Evolutionary conservation across 2,888 invertebrate genomes (phyloP).

Genomic region (Camponotus fellah): DNA sequence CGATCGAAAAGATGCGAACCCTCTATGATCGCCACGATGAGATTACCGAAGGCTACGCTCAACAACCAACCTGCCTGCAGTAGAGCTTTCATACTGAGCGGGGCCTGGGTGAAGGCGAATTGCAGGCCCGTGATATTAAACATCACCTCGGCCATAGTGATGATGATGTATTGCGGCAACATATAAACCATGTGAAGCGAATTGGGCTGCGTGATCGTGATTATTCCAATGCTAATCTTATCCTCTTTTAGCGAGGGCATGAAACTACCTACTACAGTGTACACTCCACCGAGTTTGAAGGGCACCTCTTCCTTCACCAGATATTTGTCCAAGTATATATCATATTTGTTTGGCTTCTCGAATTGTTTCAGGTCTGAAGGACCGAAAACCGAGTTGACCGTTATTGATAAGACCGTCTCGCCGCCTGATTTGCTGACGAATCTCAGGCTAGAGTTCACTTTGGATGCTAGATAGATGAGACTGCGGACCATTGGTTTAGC

Average conservation of each 20-base stretch:
- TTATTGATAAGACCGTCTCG: background rate
- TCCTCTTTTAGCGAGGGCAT: constrained; percentile 23
- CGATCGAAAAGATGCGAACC: constrained; percentile 87
- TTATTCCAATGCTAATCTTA: constrained; percentile 70
- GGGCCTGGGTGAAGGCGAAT: constrained; percentile 98
- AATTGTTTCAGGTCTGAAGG: constrained; percentile 75
- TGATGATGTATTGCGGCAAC: constrained; percentile 96
- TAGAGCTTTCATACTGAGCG: constrained; percentile 97
- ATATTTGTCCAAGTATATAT: constrained; percentile 84
- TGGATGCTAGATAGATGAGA: constrained; percentile 77
- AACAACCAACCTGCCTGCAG: constrained; percentile 96
- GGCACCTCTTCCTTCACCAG: constrained; percentile 81
- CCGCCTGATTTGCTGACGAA: background rate
- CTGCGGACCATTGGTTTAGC: constrained; percentile 83
- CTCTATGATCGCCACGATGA: constrained; percentile 95
- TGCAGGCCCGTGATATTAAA: constrained; percentile 98
- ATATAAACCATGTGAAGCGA: constrained; percentile 94
- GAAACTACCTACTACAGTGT: constrained; percentile 87
- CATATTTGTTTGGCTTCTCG: constrained; percentile 83
- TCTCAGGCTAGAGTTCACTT: background rate
- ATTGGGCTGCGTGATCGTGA: constrained; percentile 90
- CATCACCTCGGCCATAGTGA: constrained; percentile 98
- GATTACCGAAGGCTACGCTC: constrained; percentile 97
- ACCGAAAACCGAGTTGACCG: background rate
- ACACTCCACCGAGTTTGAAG: constrained; percentile 90